phyloP scores from a whole-genome alignment of 2,113 vertebrate species.

The Grantiella picta region DNA sequence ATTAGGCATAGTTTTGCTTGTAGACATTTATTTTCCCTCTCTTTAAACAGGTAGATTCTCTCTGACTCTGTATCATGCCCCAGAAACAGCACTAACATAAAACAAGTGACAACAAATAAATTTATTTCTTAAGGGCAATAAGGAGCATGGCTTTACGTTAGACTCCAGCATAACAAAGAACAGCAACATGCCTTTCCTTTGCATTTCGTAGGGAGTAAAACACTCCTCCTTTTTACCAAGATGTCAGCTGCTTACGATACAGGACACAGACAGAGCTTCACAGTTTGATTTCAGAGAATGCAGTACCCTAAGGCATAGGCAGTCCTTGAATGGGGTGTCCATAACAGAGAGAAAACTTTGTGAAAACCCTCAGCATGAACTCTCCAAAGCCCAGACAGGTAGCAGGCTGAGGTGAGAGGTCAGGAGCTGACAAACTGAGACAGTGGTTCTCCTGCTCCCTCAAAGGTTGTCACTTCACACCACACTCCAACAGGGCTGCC shows the following conservation, averaged over 20 bases:
- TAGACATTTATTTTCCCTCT: not conserved
- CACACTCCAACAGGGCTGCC: not conserved
- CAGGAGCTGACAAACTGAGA: not conserved
- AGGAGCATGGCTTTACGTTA: not conserved
- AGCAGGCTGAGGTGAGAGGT: not conserved
- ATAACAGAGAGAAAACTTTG: not conserved
- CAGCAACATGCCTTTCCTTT: not conserved
- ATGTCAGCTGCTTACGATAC: not conserved
- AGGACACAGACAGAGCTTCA: not conserved
- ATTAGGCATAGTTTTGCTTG: not conserved
- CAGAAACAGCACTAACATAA: not conserved
- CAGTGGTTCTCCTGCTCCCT: accelerated
- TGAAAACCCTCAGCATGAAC: not conserved
- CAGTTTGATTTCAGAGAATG: not conserved
- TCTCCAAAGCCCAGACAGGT: not conserved
- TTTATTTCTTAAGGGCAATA: not conserved
- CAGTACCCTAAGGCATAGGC: not conserved
- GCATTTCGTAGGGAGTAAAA: not conserved
- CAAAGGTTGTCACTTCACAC: not conserved
- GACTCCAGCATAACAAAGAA: not conserved
- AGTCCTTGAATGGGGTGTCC: not conserved
- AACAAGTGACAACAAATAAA: not conserved
- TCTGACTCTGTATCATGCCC: not conserved
- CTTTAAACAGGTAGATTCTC: not conserved
- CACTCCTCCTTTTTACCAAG: not conserved